Evolutionary conservation across 1,140 invertebrate species (phyloP).

Genomic region (Hypsibius dujardini): DNA sequence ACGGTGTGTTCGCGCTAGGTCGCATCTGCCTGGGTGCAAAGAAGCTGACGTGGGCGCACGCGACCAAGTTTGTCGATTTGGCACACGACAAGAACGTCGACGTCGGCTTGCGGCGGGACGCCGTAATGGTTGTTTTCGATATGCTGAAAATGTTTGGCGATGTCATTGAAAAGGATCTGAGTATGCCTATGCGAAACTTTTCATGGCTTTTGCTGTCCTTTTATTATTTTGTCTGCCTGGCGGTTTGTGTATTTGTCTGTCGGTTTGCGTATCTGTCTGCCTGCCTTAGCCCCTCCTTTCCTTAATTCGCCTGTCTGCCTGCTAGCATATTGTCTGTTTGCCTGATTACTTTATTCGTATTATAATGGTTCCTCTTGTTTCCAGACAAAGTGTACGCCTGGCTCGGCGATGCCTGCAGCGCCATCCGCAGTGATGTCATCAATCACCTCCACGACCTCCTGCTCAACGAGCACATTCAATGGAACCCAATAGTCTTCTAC

Average conservation of each 20-base stretch:
- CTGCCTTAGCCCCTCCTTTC: too few relatives aligned
- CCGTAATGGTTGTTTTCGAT: slow-evolving; percentile 7
- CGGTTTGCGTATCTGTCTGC: too few relatives aligned
- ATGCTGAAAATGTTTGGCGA: slow-evolving; percentile 12
- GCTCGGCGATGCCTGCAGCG: slow-evolving; percentile 2
- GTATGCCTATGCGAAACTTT: too few relatives aligned
- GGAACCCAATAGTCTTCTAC: slow-evolving; percentile 12
- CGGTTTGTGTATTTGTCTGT: too few relatives aligned
- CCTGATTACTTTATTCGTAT: too few relatives aligned
- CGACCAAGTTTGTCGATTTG: neutral
- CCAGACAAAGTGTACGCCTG: slow-evolving; percentile 7
- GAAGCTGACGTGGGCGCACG: neutral
- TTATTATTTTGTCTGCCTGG: too few relatives aligned
- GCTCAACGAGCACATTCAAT: slow-evolving; percentile 3
- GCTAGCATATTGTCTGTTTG: too few relatives aligned
- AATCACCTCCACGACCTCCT: neutral
- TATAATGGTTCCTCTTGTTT: too few relatives aligned
- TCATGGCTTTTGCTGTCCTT: too few relatives aligned
- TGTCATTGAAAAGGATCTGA: neutral
- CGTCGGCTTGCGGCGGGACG: slow-evolving; percentile 8
- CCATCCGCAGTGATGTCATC: slow-evolving; percentile 12
- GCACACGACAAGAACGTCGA: neutral
- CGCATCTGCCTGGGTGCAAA: neutral
- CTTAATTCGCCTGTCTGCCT: too few relatives aligned
- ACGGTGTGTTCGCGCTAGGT: slow-evolving; percentile 9